Conservation (phyloP, 35 echinoderm and acorn worm species). For the Apostichopus californicus region DNA sequence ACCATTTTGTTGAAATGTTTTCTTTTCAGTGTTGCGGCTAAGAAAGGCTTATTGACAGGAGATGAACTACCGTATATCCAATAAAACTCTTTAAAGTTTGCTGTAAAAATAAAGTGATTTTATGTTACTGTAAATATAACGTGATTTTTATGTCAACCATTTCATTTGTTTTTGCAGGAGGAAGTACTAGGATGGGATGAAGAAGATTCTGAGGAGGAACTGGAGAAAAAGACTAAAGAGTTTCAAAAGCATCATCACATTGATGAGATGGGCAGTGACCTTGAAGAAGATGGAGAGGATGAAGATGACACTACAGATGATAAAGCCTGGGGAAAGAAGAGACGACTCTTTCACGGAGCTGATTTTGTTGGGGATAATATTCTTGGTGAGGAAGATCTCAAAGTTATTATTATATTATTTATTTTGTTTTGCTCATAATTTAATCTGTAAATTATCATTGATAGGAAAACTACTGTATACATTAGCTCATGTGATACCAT, state of each 20-base stretch:
- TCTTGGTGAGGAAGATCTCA: constrained; percentile 59
- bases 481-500: too few species aligned
- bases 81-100: too few species aligned
- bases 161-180: constrained; percentile 52
- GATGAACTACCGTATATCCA: too few species aligned
- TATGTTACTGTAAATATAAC: too few species aligned
- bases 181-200: constrained; percentile 76
- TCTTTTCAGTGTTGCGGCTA: too few species aligned
- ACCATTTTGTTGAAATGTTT: too few species aligned
- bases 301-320: constrained; percentile 58
- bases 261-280: constrained; percentile 80
- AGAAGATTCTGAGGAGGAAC: constrained; percentile 64
- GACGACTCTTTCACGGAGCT: constrained; percentile 68
- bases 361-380: constrained; percentile 95
- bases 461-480: too few species aligned
- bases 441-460: background rate
- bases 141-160: background rate
- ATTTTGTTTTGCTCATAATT: background rate
- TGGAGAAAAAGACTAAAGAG: constrained; percentile 54
- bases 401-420: background rate
- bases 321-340: constrained; percentile 82
- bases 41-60: too few species aligned
- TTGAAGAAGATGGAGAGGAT: constrained; percentile 74
- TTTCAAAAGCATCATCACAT: constrained; percentile 69
- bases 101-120: too few species aligned